Percentiles rank a stretch among this genome's conserved stretches.
phyloP scores from a whole-genome alignment of 2,113 vertebrate species.

The Campylorhamphus procurvoides region DNA sequence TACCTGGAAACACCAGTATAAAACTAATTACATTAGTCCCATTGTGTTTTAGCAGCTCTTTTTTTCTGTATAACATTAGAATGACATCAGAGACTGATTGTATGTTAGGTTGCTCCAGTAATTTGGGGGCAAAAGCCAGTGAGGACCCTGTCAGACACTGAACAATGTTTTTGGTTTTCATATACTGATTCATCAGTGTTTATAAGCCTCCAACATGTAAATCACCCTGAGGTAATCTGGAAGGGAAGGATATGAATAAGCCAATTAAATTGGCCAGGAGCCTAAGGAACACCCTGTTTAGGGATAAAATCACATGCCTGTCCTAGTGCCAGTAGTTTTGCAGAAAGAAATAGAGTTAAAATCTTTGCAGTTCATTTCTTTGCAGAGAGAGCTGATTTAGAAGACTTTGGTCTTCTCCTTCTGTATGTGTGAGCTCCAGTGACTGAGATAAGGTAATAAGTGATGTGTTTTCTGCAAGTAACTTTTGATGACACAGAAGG shows the following conservation, averaged over 20 bases:
- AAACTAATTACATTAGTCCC: not conserved
- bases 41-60: constrained; percentile 23
- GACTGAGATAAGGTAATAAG: constrained; percentile 2
- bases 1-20: not conserved
- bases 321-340: constrained; percentile 48
- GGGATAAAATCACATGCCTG: constrained; percentile 58
- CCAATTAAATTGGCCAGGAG: constrained; percentile 64
- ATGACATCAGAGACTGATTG: constrained; percentile 41
- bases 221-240: constrained; percentile 70
- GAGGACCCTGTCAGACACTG: constrained; percentile 29
- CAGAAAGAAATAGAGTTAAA: constrained; percentile 41
- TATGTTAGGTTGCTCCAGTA: constrained; percentile 3
- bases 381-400: not conserved
- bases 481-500: constrained; percentile 60
- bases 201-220: constrained; percentile 62
- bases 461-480: constrained; percentile 5
- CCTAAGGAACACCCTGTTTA: constrained; percentile 72
- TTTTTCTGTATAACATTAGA: not conserved
- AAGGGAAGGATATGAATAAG: constrained; percentile 73
- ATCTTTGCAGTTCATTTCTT: constrained; percentile 35
- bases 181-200: constrained; percentile 62
- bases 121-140: constrained; percentile 30
- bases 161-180: constrained; percentile 56
- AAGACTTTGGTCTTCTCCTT: not conserved
- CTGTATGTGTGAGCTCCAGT: not conserved